Percentiles rank a stretch among this genome's conserved stretches.
These are phyloP conservation scores for Anniella stebbinsi DNA, from an alignment of 2,797 vertebrate genomes.

Conservation along the genomic window DNA sequence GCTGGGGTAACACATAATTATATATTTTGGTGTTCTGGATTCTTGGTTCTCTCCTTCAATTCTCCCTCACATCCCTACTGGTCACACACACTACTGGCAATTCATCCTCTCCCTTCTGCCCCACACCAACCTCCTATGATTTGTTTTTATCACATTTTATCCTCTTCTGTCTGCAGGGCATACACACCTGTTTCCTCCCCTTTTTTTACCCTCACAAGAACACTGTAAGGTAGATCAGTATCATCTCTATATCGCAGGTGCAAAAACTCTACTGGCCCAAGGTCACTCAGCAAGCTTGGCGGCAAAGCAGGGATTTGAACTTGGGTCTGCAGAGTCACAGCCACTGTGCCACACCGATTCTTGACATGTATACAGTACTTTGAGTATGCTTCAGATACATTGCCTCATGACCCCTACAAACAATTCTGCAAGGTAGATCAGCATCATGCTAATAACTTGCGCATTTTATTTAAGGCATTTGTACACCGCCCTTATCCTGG, in stretches of 20 bases:
- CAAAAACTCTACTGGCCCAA: not conserved
- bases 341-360: not conserved
- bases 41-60: not conserved
- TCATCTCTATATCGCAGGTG: not conserved
- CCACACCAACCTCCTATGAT: not conserved
- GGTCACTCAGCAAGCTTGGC: not conserved
- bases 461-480: not conserved
- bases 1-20: not conserved
- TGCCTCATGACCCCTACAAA: not conserved
- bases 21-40: not conserved
- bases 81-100: not conserved
- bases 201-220: not conserved
- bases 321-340: not conserved
- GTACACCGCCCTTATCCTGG: too few species aligned
- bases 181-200: not conserved
- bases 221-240: not conserved
- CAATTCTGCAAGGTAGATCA: not conserved
- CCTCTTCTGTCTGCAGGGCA: not conserved
- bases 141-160: not conserved
- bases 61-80: not conserved
- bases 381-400: not conserved
- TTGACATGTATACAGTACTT: not conserved
- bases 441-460: not conserved
- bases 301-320: not conserved
- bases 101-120: not conserved